These are phyloP conservation scores for Zoroaster sp. DNA, from an alignment of 53 echinoderm and acorn worm species.

Conservation along the genomic window DNA sequence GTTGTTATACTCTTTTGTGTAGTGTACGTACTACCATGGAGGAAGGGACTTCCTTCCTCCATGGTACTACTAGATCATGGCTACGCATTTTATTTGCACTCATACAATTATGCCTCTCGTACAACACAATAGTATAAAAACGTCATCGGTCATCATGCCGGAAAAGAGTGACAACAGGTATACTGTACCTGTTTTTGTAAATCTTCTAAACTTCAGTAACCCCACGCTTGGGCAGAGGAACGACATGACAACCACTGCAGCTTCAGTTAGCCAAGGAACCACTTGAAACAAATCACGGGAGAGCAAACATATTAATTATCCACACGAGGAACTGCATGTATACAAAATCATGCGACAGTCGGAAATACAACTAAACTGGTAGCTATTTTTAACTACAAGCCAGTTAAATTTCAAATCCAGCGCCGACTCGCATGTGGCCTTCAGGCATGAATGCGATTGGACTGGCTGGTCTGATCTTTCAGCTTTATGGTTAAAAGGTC, in stretches of 20 bases:
- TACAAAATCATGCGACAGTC: neutral
- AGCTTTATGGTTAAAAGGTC: conserved; percentile 10
- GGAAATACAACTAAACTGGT: no score
- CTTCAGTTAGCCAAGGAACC: neutral
- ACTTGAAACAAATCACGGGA: neutral
- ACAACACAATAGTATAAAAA: no score
- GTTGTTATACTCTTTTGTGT: no score
- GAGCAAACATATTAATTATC: neutral
- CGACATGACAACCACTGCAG: conserved; percentile 50
- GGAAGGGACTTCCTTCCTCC: no score
- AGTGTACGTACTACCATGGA: no score
- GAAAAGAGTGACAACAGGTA: no score
- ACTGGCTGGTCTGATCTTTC: neutral
- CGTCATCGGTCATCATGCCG: no score
- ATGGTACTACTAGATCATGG: no score
- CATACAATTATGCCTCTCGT: no score
- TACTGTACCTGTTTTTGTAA: conserved; percentile 21
- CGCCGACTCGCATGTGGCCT: conserved; percentile 5
- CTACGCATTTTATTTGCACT: no score
- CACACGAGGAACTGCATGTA: neutral
- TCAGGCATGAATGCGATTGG: neutral
- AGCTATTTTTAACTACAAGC: neutral
- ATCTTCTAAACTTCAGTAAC: conserved; percentile 37
- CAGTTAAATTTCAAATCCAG: conserved; percentile 50
- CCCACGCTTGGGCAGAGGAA: conserved; percentile 63